phyloP scores from a whole-genome alignment of 2,797 vertebrate species.

The Hemitrygon akajei region DNA sequence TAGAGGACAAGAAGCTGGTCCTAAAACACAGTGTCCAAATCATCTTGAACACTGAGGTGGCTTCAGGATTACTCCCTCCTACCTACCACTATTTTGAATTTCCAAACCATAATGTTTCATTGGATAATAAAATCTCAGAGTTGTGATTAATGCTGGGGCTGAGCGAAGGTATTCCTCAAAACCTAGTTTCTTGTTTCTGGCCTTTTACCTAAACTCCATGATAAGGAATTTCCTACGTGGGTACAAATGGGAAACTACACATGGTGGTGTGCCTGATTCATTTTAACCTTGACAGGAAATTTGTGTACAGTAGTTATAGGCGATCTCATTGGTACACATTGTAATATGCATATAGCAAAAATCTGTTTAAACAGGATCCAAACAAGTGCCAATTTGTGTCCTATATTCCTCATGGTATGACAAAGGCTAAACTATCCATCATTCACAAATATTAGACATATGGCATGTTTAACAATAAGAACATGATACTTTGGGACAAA shows the following conservation, averaged over 20 bases:
- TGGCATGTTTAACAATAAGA: background rate
- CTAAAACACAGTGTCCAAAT: no score
- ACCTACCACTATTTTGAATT: background rate
- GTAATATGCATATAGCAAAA: background rate
- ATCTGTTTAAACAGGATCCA: background rate
- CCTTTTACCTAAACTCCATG: background rate
- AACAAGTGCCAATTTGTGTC: background rate
- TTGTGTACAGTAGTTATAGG: no score
- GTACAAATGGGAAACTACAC: background rate
- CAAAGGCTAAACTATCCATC: background rate
- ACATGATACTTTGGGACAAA: background rate
- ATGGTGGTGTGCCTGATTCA: background rate
- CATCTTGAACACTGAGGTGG: background rate
- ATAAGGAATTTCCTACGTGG: background rate
- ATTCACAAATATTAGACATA: background rate
- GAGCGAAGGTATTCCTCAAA: background rate
- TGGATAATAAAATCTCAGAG: background rate
- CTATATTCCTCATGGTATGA: background rate
- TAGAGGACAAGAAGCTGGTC: no score
- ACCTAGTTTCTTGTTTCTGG: background rate
- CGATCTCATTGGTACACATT: background rate
- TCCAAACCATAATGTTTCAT: background rate
- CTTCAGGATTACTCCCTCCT: background rate
- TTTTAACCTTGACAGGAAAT: background rate
- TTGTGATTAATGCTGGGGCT: background rate